A percentile compares a stretch with the other conserved stretches of the same genome.
These are phyloP conservation scores for Panthera uncia DNA, from an alignment of 2,113 vertebrate species.

Conservation along the genomic window DNA sequence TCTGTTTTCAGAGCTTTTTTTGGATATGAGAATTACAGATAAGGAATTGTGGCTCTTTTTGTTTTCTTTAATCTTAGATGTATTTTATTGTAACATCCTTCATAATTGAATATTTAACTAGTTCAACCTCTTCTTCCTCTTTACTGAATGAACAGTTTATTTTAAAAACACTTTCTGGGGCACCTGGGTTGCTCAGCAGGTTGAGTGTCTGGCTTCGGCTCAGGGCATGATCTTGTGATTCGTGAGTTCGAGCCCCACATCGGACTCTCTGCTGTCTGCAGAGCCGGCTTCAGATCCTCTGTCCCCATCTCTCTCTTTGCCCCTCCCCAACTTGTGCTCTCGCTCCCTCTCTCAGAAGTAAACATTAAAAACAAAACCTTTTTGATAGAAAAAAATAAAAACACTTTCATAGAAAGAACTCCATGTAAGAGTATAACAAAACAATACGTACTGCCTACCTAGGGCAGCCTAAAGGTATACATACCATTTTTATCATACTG, in stretches of 20 bases:
- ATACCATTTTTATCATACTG: background rate
- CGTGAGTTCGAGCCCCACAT: too few species aligned
- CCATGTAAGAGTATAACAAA: background rate
- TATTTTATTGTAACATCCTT: background rate
- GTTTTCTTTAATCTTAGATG: background rate
- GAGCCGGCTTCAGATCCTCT: too few species aligned
- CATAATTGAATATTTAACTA: conserved; percentile 14
- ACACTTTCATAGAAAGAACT: background rate
- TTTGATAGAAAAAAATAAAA: background rate
- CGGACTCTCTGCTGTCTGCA: too few species aligned
- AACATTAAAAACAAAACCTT: too few species aligned
- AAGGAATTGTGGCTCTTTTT: background rate
- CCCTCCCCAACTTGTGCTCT: too few species aligned
- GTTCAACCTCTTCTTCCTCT: background rate
- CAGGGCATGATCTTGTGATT: too few species aligned
- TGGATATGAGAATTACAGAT: background rate
- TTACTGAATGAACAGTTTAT: background rate
- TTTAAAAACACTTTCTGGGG: background rate
- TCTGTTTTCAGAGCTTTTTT: background rate
- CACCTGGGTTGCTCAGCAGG: too few species aligned
- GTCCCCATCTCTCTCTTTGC: too few species aligned
- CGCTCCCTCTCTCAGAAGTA: too few species aligned
- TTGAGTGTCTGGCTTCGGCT: too few species aligned
- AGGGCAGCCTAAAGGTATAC: background rate
- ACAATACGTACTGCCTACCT: background rate